A percentile compares a stretch with the other conserved stretches of the same genome.
These are phyloP conservation scores for Diaphora mendica DNA, from an alignment of 2,888 invertebrate genomes.

Conservation along the genomic window DNA sequence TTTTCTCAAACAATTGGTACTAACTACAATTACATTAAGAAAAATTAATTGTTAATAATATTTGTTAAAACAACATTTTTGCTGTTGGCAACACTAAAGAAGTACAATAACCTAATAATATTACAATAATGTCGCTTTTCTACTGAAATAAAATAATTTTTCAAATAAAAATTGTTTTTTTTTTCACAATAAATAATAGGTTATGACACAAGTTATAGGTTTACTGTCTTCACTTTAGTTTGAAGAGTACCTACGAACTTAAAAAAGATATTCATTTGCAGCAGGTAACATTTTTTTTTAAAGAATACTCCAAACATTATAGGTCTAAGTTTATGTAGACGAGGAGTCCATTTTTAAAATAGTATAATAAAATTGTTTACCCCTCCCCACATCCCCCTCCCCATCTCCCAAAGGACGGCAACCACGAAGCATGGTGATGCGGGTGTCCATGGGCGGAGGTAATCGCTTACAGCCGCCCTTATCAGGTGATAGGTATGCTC, in stretches of 20 bases:
- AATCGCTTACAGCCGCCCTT: too few relatives aligned
- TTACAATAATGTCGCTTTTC: conserved; percentile 44
- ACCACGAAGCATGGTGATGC: too few relatives aligned
- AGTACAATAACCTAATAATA: conserved; percentile 46
- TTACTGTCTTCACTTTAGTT: neutral
- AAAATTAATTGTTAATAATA: conserved; percentile 24
- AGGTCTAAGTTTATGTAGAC: too few relatives aligned
- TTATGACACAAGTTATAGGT: neutral
- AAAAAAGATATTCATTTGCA: too few relatives aligned
- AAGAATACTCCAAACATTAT: too few relatives aligned
- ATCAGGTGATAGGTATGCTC: too few relatives aligned
- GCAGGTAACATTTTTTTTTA: too few relatives aligned
- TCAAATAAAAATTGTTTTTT: conserved; percentile 20
- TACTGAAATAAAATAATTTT: conserved; percentile 50
- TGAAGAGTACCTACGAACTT: neutral
- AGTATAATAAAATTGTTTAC: too few relatives aligned
- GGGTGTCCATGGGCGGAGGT: too few relatives aligned
- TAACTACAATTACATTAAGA: conserved; percentile 25
- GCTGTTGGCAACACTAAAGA: conserved; percentile 24
- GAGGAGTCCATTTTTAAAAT: too few relatives aligned
- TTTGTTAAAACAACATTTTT: conserved; percentile 33
- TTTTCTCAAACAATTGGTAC: conserved; percentile 37
- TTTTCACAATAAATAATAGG: conserved; percentile 1
- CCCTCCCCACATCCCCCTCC: too few relatives aligned
- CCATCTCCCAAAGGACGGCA: too few relatives aligned